A percentile compares a stretch with the other conserved stretches of the same genome.
Conservation (phyloP, 2,113 vertebrate species). For the Vulpes vulpes region DNA sequence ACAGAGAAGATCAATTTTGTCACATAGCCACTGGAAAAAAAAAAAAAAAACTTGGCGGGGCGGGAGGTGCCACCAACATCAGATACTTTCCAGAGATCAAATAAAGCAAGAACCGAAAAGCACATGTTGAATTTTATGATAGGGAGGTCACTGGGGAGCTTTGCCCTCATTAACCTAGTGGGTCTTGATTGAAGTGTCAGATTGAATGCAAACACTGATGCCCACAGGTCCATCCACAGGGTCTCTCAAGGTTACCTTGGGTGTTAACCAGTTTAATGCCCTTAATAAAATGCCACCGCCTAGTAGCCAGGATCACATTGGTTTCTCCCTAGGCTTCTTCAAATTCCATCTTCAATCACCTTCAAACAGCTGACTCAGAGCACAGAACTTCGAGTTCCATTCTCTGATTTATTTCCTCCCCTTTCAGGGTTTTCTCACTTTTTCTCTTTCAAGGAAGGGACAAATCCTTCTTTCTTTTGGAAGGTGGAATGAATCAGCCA, state of each 20-base stretch:
- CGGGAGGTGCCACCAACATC: background rate
- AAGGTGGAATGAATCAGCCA: background rate
- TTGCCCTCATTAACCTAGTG: background rate
- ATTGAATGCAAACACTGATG: background rate
- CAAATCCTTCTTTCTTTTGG: background rate
- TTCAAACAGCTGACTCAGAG: background rate
- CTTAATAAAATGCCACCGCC: background rate
- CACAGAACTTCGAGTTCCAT: background rate
- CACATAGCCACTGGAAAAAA: background rate
- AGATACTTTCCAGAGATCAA: background rate
- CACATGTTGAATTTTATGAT: background rate
- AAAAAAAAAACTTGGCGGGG: background rate
- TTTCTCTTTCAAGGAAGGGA: conserved; percentile 6
- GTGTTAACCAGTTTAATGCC: background rate
- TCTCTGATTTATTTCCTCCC: background rate
- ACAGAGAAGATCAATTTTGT: background rate
- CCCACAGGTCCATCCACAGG: background rate
- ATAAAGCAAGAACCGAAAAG: background rate
- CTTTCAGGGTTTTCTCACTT: conserved; percentile 31
- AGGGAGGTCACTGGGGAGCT: background rate
- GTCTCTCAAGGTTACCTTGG: background rate
- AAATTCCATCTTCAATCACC: background rate
- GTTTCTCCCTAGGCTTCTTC: background rate
- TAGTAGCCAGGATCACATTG: background rate
- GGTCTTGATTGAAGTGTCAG: background rate